A percentile compares a stretch with the other conserved stretches of the same genome.
Conservation (phyloP, 2,888 invertebrate genomes). For the Lagria hirta region DNA sequence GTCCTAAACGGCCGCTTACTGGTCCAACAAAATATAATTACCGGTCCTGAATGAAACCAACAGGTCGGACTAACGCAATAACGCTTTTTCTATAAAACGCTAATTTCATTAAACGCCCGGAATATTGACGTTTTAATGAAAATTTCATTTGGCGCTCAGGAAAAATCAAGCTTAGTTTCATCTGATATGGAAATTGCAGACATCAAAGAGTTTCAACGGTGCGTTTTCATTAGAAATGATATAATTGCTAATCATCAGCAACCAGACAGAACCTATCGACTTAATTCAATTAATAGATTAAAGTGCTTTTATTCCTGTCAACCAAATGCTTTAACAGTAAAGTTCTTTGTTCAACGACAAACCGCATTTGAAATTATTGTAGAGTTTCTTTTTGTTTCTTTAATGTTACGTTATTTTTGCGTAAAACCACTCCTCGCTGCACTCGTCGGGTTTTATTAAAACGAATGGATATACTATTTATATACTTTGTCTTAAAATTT, state of each 20-base stretch:
- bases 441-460: no score
- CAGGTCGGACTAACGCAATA: slow-evolving; percentile 47
- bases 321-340: slow-evolving; percentile 20
- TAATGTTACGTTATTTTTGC: no score
- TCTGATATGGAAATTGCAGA: slow-evolving; percentile 42
- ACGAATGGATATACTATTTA: no score
- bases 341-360: slow-evolving; percentile 13
- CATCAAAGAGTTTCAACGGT: slow-evolving; percentile 38
- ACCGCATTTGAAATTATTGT: slow-evolving; percentile 9
- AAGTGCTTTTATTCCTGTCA: slow-evolving; percentile 32
- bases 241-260: slow-evolving; percentile 41
- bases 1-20: slow-evolving; percentile 19
- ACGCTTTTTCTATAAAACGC: slow-evolving; percentile 45
- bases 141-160: slow-evolving; percentile 49
- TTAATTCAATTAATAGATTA: slow-evolving; percentile 39
- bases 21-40: slow-evolving; percentile 44
- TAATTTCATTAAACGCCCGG: slow-evolving; percentile 51
- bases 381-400: no score
- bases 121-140: slow-evolving; percentile 53
- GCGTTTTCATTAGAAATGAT: slow-evolving; percentile 35
- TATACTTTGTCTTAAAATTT: no score
- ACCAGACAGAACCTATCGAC: slow-evolving; percentile 33
- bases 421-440: no score
- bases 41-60: slow-evolving; percentile 44
- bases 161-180: slow-evolving; percentile 46